These are phyloP conservation scores for Pseudomugil gertrudae DNA, from an alignment of 2,797 vertebrate species.

Conservation along the genomic window DNA sequence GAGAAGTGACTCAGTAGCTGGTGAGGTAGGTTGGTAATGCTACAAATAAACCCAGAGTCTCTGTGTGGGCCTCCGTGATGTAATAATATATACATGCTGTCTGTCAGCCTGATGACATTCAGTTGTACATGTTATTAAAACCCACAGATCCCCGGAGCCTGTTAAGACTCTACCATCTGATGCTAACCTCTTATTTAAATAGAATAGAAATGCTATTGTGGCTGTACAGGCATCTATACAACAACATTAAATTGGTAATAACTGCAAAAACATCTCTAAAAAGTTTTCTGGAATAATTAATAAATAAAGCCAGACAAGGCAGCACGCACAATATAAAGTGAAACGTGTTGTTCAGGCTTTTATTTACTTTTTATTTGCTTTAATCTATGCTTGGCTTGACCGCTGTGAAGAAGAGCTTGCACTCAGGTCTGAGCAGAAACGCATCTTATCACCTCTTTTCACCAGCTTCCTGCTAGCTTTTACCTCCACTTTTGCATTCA, in stretches of 20 bases:
- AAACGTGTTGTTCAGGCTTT: too few species aligned
- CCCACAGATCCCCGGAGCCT: not conserved
- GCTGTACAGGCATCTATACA: not conserved
- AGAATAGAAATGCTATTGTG: not conserved
- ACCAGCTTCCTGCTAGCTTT: too few species aligned
- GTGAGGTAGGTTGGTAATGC: conserved; percentile 13
- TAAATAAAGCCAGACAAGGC: not conserved
- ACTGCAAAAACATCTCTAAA: not conserved
- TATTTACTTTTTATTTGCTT: too few species aligned
- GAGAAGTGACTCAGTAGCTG: conserved; percentile 2
- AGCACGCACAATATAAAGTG: too few species aligned
- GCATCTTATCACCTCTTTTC: too few species aligned
- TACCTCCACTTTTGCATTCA: too few species aligned
- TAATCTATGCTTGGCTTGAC: too few species aligned
- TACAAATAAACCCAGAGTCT: conserved; percentile 8
- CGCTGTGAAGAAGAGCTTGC: too few species aligned
- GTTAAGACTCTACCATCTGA: not conserved
- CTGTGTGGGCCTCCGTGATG: not conserved
- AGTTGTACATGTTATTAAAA: not conserved
- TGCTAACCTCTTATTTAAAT: not conserved
- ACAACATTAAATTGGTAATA: not conserved
- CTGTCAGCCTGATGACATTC: not conserved
- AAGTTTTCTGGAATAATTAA: not conserved
- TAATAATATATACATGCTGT: not conserved
- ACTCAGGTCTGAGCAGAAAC: too few species aligned